Evolutionary conservation across 2,797 vertebrate genomes (phyloP).

Genomic region (Staurois parvus): DNA sequence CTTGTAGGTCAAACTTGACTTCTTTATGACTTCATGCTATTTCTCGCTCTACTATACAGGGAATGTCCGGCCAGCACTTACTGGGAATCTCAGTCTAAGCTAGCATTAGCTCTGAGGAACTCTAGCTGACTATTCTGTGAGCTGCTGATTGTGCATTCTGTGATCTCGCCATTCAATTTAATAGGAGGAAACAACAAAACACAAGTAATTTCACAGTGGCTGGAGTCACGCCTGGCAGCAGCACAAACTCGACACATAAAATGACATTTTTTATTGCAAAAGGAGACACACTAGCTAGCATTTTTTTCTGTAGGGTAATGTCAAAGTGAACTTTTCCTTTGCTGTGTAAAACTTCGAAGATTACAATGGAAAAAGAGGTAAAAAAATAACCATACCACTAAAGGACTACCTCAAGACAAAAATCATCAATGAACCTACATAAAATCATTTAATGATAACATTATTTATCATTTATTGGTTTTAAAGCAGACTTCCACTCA

Average conservation of each 20-base stretch:
- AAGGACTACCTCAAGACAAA: too few species aligned
- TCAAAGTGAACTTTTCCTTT: too few species aligned
- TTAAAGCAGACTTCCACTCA: too few species aligned
- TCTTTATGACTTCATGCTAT: constrained; percentile 59
- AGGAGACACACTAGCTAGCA: neutral
- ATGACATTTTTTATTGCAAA: neutral
- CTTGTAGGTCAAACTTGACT: constrained; percentile 55
- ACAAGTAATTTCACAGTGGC: neutral
- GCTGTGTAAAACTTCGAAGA: too few species aligned
- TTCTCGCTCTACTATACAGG: constrained; percentile 50
- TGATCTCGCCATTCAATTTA: neutral
- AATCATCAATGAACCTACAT: too few species aligned
- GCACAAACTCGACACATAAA: neutral
- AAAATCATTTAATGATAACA: too few species aligned
- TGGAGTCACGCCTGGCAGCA: neutral
- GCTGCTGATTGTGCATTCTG: constrained; percentile 1
- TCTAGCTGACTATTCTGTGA: constrained; percentile 11
- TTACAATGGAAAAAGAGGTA: too few species aligned
- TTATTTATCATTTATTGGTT: too few species aligned
- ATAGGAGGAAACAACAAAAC: neutral
- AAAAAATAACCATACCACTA: too few species aligned
- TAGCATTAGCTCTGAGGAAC: constrained; percentile 33
- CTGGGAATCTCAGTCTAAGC: constrained; percentile 51
- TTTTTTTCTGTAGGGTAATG: too few species aligned
- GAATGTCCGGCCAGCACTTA: constrained; percentile 48